Evolutionary conservation across 2,888 invertebrate species (phyloP).

Genomic region (Abscondita cerata): DNA sequence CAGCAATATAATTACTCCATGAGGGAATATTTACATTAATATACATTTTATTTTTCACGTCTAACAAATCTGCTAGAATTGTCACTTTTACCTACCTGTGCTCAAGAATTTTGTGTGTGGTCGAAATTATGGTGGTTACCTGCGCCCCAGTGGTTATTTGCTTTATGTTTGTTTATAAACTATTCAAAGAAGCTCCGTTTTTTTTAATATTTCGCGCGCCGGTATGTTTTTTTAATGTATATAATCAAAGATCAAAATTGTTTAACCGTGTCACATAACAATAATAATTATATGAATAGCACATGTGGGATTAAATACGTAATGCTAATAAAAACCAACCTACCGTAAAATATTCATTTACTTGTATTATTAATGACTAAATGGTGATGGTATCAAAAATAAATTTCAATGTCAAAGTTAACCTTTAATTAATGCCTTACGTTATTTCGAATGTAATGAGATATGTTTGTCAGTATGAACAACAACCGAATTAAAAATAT

Average conservation of each 20-base stretch:
- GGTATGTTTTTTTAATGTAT: too few species aligned
- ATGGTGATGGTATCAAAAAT: neutral
- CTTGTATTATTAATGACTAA: neutral
- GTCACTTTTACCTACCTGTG: slow-evolving; percentile 34
- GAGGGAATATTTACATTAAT: slow-evolving; percentile 12
- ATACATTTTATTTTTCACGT: slow-evolving; percentile 3
- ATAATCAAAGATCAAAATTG: too few species aligned
- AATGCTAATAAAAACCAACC: neutral
- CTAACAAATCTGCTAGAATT: slow-evolving; percentile 17
- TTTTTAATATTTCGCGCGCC: slow-evolving; percentile 19
- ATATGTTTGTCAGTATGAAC: slow-evolving; percentile 32
- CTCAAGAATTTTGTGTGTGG: slow-evolving; percentile 26
- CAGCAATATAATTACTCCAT: too few species aligned
- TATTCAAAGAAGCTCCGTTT: too few species aligned
- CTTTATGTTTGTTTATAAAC: slow-evolving; percentile 19
- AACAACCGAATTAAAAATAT: slow-evolving; percentile 29
- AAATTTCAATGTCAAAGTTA: slow-evolving; percentile 12
- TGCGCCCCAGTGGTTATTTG: slow-evolving; percentile 14
- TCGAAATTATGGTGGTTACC: slow-evolving; percentile 18
- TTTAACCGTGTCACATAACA: too few species aligned
- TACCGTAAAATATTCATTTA: slow-evolving; percentile 1
- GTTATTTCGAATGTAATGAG: slow-evolving; percentile 29
- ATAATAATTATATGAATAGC: neutral
- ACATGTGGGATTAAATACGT: neutral
- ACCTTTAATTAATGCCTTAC: slow-evolving; percentile 20